Evolutionary conservation across 1,140 invertebrate species (phyloP).

Genomic region (Orchesella cincta): DNA sequence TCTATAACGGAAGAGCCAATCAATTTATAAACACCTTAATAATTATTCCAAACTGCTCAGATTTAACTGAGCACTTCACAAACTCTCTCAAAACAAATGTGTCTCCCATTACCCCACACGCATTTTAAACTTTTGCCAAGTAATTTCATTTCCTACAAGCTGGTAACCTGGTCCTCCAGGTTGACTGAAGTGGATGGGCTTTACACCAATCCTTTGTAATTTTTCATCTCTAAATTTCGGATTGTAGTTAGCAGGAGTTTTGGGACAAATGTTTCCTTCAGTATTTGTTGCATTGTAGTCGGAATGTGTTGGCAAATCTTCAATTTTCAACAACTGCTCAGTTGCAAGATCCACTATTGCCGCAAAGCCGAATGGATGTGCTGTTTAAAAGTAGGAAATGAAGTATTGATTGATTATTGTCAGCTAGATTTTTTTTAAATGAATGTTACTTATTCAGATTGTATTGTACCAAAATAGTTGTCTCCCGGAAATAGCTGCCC

Average conservation of each 20-base stretch:
- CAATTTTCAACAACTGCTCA: not conserved
- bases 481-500: not conserved
- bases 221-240: not conserved
- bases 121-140: constrained; percentile 21
- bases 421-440: not conserved
- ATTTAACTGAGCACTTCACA: not conserved
- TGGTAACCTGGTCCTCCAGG: not conserved
- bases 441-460: not conserved
- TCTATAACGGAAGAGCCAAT: not conserved
- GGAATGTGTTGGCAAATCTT: constrained; percentile 1
- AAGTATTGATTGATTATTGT: not conserved
- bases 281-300: not conserved
- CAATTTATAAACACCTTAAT: too few species aligned
- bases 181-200: not conserved
- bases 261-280: not conserved
- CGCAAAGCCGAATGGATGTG: constrained; percentile 19
- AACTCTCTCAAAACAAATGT: not conserved
- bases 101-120: constrained; percentile 18
- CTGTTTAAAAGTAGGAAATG: not conserved
- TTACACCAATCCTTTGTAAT: not conserved
- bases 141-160: not conserved
- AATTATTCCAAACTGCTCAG: too few species aligned
- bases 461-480: constrained; percentile 7
- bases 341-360: not conserved
- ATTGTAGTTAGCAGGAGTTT: not conserved